phyloP scores from a whole-genome alignment of 2,888 invertebrate genomes.

The Plutella xylostella region DNA sequence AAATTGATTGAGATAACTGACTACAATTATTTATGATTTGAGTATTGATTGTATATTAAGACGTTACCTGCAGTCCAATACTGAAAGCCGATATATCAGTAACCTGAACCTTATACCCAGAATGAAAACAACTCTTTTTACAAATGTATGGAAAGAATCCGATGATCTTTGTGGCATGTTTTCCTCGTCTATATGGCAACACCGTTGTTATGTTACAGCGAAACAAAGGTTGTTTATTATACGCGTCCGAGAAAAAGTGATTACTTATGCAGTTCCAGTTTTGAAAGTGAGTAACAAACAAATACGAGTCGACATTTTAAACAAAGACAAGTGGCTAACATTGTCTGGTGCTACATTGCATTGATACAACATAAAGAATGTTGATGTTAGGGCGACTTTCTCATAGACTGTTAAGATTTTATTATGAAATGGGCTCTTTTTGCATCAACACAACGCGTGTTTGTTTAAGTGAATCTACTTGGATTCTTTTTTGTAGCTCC shows the following conservation, averaged over 20 bases:
- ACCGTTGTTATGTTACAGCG: background rate
- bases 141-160: background rate
- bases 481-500: too few relatives aligned
- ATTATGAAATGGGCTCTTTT: too few relatives aligned
- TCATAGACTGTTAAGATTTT: background rate
- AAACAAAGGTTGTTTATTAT: conserved; percentile 4
- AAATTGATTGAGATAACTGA: too few relatives aligned
- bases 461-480: too few relatives aligned
- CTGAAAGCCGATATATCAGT: too few relatives aligned
- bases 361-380: conserved; percentile 4
- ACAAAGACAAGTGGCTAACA: conserved; percentile 26
- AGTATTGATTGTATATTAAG: too few relatives aligned
- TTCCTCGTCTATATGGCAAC: background rate
- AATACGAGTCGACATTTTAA: conserved; percentile 5
- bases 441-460: too few relatives aligned
- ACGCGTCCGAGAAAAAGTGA: conserved; percentile 35
- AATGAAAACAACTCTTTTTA: too few relatives aligned
- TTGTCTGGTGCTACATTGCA: conserved; percentile 15
- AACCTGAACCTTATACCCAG: too few relatives aligned
- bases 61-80: too few relatives aligned
- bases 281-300: conserved; percentile 29
- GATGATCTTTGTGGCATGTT: background rate
- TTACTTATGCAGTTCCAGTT: conserved; percentile 38
- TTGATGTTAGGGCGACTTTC: background rate
- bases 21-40: too few relatives aligned